These are phyloP conservation scores for Bilobella aurantiaca DNA, from an alignment of 1,140 invertebrate species.

Conservation along the genomic window DNA sequence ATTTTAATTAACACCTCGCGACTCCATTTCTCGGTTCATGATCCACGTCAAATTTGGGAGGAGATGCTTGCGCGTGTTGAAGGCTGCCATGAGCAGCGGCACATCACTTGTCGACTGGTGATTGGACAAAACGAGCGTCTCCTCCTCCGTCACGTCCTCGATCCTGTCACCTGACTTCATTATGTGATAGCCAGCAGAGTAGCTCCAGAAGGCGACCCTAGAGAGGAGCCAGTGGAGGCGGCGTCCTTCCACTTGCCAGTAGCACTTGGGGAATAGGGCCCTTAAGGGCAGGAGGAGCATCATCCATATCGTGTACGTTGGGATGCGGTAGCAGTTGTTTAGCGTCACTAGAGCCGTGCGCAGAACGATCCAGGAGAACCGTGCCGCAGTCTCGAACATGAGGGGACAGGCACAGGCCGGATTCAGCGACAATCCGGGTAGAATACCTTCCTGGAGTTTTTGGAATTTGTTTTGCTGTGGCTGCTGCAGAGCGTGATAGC, in stretches of 20 bases:
- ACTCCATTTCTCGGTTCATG: no score
- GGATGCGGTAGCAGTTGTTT: constrained; percentile 84
- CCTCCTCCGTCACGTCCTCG: constrained; percentile 52
- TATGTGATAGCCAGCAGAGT: constrained; percentile 80
- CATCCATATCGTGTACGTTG: constrained; percentile 79
- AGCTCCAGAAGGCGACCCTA: constrained; percentile 81
- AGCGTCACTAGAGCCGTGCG: constrained; percentile 41
- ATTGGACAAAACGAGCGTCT: constrained; percentile 78
- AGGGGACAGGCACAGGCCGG: neutral
- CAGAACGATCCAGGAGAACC: neutral
- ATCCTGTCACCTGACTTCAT: constrained; percentile 83
- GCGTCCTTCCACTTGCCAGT: constrained; percentile 78
- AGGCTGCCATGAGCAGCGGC: constrained; percentile 77
- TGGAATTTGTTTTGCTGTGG: no score
- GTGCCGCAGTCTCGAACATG: neutral
- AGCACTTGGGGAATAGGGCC: constrained; percentile 60
- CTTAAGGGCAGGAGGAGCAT: constrained; percentile 62
- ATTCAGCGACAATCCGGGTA: no score
- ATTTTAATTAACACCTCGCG: no score
- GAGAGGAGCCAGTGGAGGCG: constrained; percentile 82
- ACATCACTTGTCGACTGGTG: constrained; percentile 94
- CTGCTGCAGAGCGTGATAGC: no score
- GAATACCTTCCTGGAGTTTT: no score
- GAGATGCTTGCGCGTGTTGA: constrained; percentile 63
- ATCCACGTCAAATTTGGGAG: constrained; percentile 86